Evolutionary conservation across 2,797 vertebrate genomes (phyloP).

Genomic region (Manis pentadactyla): DNA sequence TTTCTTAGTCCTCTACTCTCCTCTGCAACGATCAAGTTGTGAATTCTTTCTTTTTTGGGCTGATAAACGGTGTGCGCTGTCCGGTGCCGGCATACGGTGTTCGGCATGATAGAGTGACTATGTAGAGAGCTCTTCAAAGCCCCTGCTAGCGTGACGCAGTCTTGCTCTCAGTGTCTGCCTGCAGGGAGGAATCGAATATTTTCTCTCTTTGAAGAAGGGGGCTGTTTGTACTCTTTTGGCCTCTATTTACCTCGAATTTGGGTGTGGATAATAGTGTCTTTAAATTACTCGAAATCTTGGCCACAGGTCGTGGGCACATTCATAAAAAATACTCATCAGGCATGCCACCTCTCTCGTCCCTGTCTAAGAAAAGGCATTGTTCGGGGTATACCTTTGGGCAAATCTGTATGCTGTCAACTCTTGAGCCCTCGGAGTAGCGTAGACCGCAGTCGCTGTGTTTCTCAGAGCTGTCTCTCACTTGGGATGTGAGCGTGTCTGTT

Average conservation of each 20-base stretch:
- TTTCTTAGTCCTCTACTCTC: slow-evolving; percentile 82
- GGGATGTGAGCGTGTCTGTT: slow-evolving; percentile 82
- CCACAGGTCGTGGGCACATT: slow-evolving; percentile 63
- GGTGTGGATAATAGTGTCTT: slow-evolving; percentile 58
- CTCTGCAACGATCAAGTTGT: slow-evolving; percentile 84
- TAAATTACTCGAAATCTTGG: slow-evolving; percentile 55
- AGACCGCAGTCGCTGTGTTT: slow-evolving; percentile 62
- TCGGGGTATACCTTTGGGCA: slow-evolving; percentile 75
- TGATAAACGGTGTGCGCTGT: slow-evolving; percentile 82
- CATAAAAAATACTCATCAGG: slow-evolving; percentile 83
- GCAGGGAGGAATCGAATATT: slow-evolving; percentile 77
- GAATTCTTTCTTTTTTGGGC: slow-evolving; percentile 85
- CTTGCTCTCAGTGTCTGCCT: slow-evolving; percentile 73
- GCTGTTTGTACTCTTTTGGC: slow-evolving; percentile 38
- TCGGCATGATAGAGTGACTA: slow-evolving; percentile 75
- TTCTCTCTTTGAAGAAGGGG: slow-evolving; percentile 56
- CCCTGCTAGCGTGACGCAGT: slow-evolving; percentile 56
- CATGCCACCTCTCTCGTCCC: slow-evolving; percentile 66
- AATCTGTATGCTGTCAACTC: slow-evolving; percentile 78
- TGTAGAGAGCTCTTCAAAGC: slow-evolving; percentile 76
- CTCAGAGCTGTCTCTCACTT: slow-evolving; percentile 82
- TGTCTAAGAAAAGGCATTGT: slow-evolving; percentile 75
- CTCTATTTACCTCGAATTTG: slow-evolving; percentile 40
- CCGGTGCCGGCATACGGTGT: slow-evolving; percentile 76
- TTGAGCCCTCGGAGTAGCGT: slow-evolving; percentile 59